Evolutionary conservation across 2,888 invertebrate species (phyloP), one percentile per base, ranked within the genome.

Genomic region (Orthosia gracilis): DNA sequence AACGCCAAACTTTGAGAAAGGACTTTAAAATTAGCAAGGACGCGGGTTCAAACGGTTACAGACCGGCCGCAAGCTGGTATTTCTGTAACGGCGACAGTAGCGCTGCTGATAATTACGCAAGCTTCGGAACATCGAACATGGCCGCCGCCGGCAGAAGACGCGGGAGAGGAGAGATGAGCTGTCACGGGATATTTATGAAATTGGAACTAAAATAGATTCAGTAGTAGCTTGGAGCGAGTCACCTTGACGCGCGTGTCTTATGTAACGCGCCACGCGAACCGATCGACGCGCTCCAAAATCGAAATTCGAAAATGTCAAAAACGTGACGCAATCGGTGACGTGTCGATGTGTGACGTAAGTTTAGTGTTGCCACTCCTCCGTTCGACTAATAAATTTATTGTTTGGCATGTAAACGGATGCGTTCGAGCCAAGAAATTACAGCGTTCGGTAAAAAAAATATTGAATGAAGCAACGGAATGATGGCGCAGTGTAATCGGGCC

Each of bases 351-450:
- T 95, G 95, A 95, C 94, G 95, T 90, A 88, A 87, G 91, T 91
- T 92, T 91, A 92, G 94, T 94, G 94, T 94, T 94, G 96, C 94
- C 96, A 96, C 96, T 96, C 96, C 96, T 95, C 94, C 95, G 93
- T 92, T 92, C 90, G 93, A 90, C 95, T 94, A 96, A 96, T 96
- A 96, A 96, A 96, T 96, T 96, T 96, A 96, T 96, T 96, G 96
- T 96, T 96, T 96, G 96, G 96, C 96, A 96, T 96, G 96, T 96
- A 96, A 95, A 95, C 96, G 95, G 95, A 96, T 95, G 96, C 94
- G 96, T 96, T 95, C 93, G 96, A 95, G 96, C 96, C 96, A 96
- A 96, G 96, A 96, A 96, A 96, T 95, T 95, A 95, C 95, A 94
- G 92, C 91, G 95, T 96, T 96, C 94, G 94, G 94, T 92, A 94